Percentiles rank a stretch among this genome's conserved stretches.
These are phyloP conservation scores for Euzophera pinguis DNA, from an alignment of 2,888 invertebrate genomes.

Conservation along the genomic window DNA sequence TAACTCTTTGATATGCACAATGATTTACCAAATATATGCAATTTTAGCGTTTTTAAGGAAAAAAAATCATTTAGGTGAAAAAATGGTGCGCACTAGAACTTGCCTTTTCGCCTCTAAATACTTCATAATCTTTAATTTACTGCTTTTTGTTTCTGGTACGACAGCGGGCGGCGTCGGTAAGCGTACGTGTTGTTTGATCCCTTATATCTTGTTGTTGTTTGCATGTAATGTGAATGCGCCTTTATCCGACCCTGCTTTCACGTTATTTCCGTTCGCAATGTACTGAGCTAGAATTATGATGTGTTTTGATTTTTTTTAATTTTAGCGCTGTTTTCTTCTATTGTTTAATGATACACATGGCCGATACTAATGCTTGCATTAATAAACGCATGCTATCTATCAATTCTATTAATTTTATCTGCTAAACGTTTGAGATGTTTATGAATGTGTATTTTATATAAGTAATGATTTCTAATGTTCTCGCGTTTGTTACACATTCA, in stretches of 20 bases:
- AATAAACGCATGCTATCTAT: too few species aligned
- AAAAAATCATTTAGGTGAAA: too few species aligned
- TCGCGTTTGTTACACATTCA: too few species aligned
- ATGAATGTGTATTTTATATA: too few species aligned
- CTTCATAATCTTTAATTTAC: background rate
- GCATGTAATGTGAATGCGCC: background rate
- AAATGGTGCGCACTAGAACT: background rate
- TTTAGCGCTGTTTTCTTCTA: too few species aligned
- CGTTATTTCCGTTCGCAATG: background rate
- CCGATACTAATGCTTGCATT: too few species aligned
- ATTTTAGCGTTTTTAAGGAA: too few species aligned
- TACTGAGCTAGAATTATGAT: background rate
- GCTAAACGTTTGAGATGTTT: too few species aligned
- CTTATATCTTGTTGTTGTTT: slow-evolving; percentile 7
- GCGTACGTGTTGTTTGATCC: slow-evolving; percentile 15
- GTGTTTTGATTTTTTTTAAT: background rate
- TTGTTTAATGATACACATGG: background rate
- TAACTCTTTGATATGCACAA: too few species aligned
- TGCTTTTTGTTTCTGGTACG: slow-evolving; percentile 13
- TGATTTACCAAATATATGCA: too few species aligned
- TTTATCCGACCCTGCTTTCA: background rate
- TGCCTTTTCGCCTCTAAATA: background rate
- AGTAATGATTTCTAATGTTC: too few species aligned
- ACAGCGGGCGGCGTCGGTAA: slow-evolving; percentile 15
- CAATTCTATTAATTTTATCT: too few species aligned